Evolutionary conservation across 2,797 vertebrate genomes (phyloP).

Genomic region (Borostomias antarcticus): DNA sequence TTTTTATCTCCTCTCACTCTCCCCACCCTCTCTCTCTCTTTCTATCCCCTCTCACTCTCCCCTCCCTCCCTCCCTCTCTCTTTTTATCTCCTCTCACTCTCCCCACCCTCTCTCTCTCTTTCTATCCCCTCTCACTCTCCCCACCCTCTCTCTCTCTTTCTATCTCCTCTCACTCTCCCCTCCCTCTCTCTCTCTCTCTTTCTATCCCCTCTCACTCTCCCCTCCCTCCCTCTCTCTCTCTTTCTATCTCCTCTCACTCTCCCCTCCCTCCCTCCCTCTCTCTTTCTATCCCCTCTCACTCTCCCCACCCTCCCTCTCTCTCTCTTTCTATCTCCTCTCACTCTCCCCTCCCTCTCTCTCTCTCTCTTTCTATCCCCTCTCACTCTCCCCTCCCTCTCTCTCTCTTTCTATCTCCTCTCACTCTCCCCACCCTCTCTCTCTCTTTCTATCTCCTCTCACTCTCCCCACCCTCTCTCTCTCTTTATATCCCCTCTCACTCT

Average conservation of each 20-base stretch:
- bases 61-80: too few relatives aligned
- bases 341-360: conserved; percentile 1
- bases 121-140: conserved; percentile 32
- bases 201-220: conserved; percentile 15
- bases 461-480: conserved; percentile 35
- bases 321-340: conserved; percentile 38
- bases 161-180: too few relatives aligned
- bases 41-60: too few relatives aligned
- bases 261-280: conserved; percentile 3
- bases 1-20: conserved; percentile 25
- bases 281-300: too few relatives aligned
- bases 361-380: not conserved
- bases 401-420: not conserved
- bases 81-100: too few relatives aligned
- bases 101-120: conserved; percentile 16
- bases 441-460: too few relatives aligned
- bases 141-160: conserved; percentile 42
- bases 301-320: too few relatives aligned
- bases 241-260: not conserved
- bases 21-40: too few relatives aligned
- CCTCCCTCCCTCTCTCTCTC: not conserved
- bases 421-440: too few relatives aligned
- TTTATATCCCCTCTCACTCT: conserved; percentile 35
- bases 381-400: not conserved
- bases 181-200: conserved; percentile 16